Evolutionary conservation across 2,113 vertebrate genomes (phyloP), one percentile per base, ranked within the genome.

Genomic region (Channa argus): DNA sequence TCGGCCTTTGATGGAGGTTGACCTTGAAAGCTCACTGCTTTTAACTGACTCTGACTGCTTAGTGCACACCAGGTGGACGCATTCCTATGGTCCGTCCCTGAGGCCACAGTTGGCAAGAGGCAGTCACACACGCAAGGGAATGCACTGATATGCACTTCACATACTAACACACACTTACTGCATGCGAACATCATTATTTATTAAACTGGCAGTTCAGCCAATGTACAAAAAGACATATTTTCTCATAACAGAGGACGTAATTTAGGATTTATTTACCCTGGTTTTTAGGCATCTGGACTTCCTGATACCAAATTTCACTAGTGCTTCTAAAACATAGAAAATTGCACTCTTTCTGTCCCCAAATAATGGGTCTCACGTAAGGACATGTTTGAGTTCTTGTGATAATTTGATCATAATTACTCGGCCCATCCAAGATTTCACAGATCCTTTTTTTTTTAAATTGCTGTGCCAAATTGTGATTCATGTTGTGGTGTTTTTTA

Each of bases 21-120:
- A 91, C 86, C 88, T 89, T 87, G 74, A 81, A 74, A 75, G 66
- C 54, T 34, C 0, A 15, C 66, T 59, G 80, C 76, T 60, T 79
- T 84, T 72, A 52, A 80, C 63, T 37, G 79, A 75, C 55, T 74
- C 67, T 54, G 66, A 56, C 68, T 41, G 66, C 52, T 37, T 6
- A 5, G 65, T 14, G 69, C 75, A 56, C 78, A 59, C 49, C 62
- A 58, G 66, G 55, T n/a, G 0, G 53, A 47, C 75, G 68, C 38
- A 43, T 59, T 61, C 14, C 71, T 14, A 15, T 39, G 44, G 64
- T 70, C 55, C 12, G 36, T 47, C 71, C 71, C 72, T 12, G 15
- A 46, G 82, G 83, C 66, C 60, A 39, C 66, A 24, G 55, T 56
- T 70, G 44, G 72, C 54, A 1, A 55, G 43, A 47, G 63, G 63